Conservation (phyloP, 2,113 vertebrate species). For the Rattus rattus region DNA sequence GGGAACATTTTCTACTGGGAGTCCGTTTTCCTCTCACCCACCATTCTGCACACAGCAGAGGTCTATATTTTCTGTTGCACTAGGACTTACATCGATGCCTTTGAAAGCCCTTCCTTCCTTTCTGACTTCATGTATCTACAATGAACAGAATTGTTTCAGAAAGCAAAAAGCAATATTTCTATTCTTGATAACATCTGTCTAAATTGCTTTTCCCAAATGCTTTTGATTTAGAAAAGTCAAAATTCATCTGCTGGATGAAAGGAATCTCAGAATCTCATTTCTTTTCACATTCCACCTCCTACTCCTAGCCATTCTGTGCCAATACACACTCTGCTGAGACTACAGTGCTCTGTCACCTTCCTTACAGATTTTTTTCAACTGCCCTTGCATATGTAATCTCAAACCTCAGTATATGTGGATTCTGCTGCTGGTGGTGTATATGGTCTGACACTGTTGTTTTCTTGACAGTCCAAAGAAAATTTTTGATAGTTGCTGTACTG, state of each 20-base stretch:
- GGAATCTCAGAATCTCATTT: neutral
- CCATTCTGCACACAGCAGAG: neutral
- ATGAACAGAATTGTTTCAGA: slow-evolving; percentile 13
- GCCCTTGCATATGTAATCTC: neutral
- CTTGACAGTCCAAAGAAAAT: neutral
- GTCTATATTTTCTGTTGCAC: neutral
- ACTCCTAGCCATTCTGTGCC: neutral
- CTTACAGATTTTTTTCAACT: neutral
- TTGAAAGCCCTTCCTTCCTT: neutral
- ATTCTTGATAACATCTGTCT: neutral
- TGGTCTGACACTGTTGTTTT: neutral
- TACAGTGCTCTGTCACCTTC: accelerated
- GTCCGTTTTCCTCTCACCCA: neutral
- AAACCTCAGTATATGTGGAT: neutral
- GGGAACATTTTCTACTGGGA: neutral
- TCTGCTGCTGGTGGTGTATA: neutral
- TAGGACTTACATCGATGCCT: neutral
- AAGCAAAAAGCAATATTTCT: neutral
- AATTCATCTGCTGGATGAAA: neutral
- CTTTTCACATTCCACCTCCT: neutral
- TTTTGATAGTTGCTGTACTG: neutral
- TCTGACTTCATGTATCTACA: neutral
- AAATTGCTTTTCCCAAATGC: slow-evolving; percentile 5
- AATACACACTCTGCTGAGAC: neutral
- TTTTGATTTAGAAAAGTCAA: slow-evolving; percentile 27